Conservation (phyloP, 2,113 vertebrate species). For the Campylomormyrus numenius region DNA sequence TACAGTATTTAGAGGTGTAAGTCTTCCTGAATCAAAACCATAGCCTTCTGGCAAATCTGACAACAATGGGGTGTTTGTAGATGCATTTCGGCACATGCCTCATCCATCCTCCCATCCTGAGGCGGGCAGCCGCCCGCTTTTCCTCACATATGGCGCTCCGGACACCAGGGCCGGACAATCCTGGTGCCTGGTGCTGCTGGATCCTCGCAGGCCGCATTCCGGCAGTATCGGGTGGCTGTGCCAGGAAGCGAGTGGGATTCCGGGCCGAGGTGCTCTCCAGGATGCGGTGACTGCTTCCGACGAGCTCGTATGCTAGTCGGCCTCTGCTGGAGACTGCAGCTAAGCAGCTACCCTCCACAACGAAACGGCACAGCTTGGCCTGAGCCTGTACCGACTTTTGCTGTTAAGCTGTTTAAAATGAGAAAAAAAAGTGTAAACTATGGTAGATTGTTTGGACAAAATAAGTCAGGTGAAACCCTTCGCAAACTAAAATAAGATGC, state of each 20-base stretch:
- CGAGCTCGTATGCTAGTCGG: not conserved
- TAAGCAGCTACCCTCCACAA: not conserved
- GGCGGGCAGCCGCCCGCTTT: not conserved
- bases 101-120: not conserved
- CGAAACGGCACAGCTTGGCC: not conserved
- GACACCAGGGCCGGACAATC: not conserved
- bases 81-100: not conserved
- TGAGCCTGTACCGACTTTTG: not conserved
- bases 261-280: not conserved
- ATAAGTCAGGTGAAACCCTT: not conserved
- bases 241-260: not conserved
- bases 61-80: constrained; percentile 10
- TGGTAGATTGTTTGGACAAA: not conserved
- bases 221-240: not conserved
- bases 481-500: not conserved
- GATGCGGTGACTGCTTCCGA: not conserved
- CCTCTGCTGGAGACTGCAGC: not conserved
- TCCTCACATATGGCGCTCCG: not conserved
- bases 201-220: not conserved
- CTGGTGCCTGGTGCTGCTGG: not conserved
- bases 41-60: not conserved
- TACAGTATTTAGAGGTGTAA: not conserved
- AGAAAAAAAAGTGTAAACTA: not conserved
- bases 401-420: not conserved
- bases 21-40: not conserved